Conservation (phyloP, 2,888 invertebrate genomes). For the Amblyjoppa fuscipennis region DNA sequence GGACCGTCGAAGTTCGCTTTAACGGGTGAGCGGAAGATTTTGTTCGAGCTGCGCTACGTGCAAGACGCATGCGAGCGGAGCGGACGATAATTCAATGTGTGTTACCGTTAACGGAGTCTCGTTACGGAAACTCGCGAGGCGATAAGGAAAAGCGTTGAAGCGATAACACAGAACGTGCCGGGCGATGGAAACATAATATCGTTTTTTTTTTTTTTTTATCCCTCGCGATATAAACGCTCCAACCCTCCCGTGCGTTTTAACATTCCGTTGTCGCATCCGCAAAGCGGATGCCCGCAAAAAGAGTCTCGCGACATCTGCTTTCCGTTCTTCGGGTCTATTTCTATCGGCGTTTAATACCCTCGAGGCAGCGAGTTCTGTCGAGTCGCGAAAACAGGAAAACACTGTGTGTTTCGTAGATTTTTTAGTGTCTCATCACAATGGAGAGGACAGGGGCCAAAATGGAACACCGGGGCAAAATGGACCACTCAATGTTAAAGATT, state of each 20-base stretch:
- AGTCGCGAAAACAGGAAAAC: conserved; percentile 13
- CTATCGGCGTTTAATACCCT: conserved; percentile 24
- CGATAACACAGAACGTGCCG: not conserved
- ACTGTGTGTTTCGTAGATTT: not conserved
- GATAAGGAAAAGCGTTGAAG: conserved; percentile 26
- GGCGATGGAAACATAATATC: not conserved
- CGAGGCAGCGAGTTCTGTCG: not conserved
- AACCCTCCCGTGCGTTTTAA: not conserved
- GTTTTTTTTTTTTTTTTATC: not conserved
- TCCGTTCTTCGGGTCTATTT: conserved; percentile 52
- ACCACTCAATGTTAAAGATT: no score
- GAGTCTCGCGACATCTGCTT: conserved; percentile 48
- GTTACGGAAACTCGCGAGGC: conserved; percentile 34
- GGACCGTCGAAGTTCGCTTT: conserved; percentile 21
- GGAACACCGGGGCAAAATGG: no score
- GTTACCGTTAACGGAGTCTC: conserved; percentile 14
- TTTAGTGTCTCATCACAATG: not conserved
- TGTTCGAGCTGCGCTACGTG: not conserved
- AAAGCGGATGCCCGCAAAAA: conserved; percentile 23
- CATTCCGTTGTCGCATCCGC: not conserved
- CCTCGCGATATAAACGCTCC: not conserved
- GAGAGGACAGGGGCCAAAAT: no score
- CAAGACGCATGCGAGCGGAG: not conserved
- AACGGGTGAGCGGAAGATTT: conserved; percentile 48
- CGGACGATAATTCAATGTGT: conserved; percentile 12